Base-by-base conservation (phyloP, 2,797 vertebrate species). In the Euphonia xanthogaster region DNA sequence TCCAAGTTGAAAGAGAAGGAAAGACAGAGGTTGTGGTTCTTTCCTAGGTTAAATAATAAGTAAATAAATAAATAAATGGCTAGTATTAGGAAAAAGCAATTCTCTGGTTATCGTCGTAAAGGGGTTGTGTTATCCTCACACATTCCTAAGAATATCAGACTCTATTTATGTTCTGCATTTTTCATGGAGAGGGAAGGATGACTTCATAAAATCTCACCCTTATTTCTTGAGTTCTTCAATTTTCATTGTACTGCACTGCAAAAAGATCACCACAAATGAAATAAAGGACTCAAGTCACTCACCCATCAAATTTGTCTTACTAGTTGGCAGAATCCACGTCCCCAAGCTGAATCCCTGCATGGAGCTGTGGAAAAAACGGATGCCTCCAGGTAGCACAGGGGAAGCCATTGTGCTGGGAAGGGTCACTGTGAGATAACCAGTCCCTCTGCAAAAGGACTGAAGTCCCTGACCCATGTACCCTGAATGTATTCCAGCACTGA, bases 341-440 rank as follows among this genome's bases (percentile, higher is more conserved):
- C 12, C 18, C 37, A 40, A 13, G 33, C 25, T 48, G 48, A 30
- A 47, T 21, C 25, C 9, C 31, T 22, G 20, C 16, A 3, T 10
- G 33, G 28, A 77, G 40, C 28, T 0, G 0, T 62, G 33, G 40
- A 40, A 40, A 25, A 89, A 72, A 45, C 0, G 1, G 6, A 4
- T 70, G 62, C 15, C 33, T 57, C 28, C 0, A 3, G 47, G 27
- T 5, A 14, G 20, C 42, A 31, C 0, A 0, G 1, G 5, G 30
- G 37, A 82, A 72, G 33, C 15, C 23, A 21, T 14, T 28, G 30
- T 5, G 7, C 44, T 33, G 8, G 39, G 42, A 88, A 50, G 6
- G 31, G 25, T 39, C 57, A 3, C 37, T 57, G 39, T 0, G 1
- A 23, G 28, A 42, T 17, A 54, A 51, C 27, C 39, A 11, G 19